Conservation (phyloP, 2,888 invertebrate species). For the Ashinkailepas kermadecensis region DNA sequence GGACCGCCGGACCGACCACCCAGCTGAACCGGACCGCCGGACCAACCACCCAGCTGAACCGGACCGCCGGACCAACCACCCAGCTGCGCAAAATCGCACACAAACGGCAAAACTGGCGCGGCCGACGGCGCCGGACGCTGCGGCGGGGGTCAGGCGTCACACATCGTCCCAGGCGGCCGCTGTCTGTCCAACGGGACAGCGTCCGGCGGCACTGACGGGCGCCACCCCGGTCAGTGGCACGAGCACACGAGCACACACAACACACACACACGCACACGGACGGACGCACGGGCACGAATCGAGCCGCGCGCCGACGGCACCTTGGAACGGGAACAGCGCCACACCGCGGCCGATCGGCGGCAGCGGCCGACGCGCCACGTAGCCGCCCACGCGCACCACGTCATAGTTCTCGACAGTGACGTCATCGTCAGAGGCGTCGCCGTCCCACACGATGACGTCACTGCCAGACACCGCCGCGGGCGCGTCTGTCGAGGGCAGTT, state of each 20-base stretch:
- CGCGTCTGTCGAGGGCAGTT: too few species aligned
- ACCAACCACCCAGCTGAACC: too few species aligned
- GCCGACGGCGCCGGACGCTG: not conserved
- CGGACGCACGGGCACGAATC: not conserved
- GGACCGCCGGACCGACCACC: too few species aligned
- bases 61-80: too few species aligned
- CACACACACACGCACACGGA: too few species aligned
- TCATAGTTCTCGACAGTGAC: not conserved
- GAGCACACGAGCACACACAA: not conserved
- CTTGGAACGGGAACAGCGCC: not conserved
- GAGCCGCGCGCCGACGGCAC: not conserved
- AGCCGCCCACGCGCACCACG: not conserved
- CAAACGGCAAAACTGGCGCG: not conserved
- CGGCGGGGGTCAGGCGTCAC: not conserved
- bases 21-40: too few species aligned
- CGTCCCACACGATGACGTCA: not conserved
- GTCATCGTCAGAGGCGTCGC: too few species aligned
- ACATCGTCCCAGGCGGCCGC: too few species aligned
- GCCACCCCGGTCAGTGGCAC: too few species aligned
- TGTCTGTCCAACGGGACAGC: too few species aligned
- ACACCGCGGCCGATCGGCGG: not conserved
- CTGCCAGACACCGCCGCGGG: too few species aligned
- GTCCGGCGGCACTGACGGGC: too few species aligned
- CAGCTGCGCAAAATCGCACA: not conserved
- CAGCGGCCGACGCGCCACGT: slow-evolving; percentile 8